A percentile compares a stretch with the other conserved stretches of the same genome.
Evolutionary conservation across 2,888 invertebrate species (phyloP).

Genomic region (Andrena chrysosceles): DNA sequence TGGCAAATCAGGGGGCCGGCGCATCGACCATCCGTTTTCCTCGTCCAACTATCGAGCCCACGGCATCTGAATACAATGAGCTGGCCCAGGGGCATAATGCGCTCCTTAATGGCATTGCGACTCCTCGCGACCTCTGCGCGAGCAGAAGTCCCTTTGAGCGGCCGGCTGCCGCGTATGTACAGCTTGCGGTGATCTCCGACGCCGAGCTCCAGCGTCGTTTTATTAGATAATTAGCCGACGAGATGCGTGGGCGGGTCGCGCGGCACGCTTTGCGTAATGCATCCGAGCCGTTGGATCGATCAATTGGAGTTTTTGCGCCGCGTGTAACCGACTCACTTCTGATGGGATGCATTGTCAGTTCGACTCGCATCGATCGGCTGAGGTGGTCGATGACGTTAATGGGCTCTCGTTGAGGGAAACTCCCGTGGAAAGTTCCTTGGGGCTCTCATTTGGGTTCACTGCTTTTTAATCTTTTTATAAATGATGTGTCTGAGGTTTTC

Average conservation of each 20-base stretch:
- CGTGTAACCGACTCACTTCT: not conserved
- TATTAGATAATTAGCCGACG: slow-evolving; percentile 72
- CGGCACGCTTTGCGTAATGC: slow-evolving; percentile 65
- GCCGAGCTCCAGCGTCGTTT: slow-evolving; percentile 58
- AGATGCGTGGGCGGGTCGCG: slow-evolving; percentile 68
- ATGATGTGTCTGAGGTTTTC: too few species aligned
- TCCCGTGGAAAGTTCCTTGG: not conserved
- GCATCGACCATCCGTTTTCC: slow-evolving; percentile 38
- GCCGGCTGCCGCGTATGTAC: slow-evolving; percentile 15
- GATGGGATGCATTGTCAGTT: slow-evolving; percentile 35
- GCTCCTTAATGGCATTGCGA: slow-evolving; percentile 76
- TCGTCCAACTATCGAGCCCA: slow-evolving; percentile 47
- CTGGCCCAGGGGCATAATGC: slow-evolving; percentile 73
- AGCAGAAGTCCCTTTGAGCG: slow-evolving; percentile 17
- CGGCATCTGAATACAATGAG: slow-evolving; percentile 82
- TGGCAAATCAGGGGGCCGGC: slow-evolving; percentile 76
- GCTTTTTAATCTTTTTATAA: too few species aligned
- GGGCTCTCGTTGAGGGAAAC: not conserved
- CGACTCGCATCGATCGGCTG: slow-evolving; percentile 24
- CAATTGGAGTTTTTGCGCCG: slow-evolving; percentile 18
- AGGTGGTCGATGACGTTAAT: slow-evolving; percentile 8
- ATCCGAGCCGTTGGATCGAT: slow-evolving; percentile 58
- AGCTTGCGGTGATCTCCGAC: slow-evolving; percentile 27
- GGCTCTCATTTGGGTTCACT: too few species aligned
- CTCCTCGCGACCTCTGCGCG: slow-evolving; percentile 61